Evolutionary conservation across 2,888 invertebrate species (phyloP), one percentile per base, ranked within the genome.

Genomic region (Rhagonycha lutea): DNA sequence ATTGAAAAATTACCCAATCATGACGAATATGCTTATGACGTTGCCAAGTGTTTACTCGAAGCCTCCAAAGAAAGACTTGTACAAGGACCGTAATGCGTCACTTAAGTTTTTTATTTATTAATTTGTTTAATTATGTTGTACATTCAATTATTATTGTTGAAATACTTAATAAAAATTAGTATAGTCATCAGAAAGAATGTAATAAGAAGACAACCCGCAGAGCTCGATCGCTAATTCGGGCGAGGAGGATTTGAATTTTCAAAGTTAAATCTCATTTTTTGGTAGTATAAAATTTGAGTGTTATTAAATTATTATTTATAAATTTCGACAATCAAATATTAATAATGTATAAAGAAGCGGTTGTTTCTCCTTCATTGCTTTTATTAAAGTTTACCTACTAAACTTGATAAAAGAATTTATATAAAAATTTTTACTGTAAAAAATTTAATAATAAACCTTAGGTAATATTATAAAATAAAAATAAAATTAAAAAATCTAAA

Each of bases 11-110:
- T 26, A 47, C 47, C 70, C 68, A 62, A 68, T 11, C 71, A 70
- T 47, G 74, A 75, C 62, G 74, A 75, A 32, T 71, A 71, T 26
- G 74, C 71, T 14, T 75, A 69, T 47, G 29, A 68, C 7, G 62
- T 71, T 14, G 71, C 70, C n/a, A 75, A 75, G 63, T 75, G 74
- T 62, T 32, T 75, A 24, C 29, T 75, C 12, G 71, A 75, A 61
- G 24, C 68, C 24, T 71, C 68, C n/a, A 70, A 75, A 14, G 70
- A 60, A 14, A 74, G 61, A 61, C 18, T 63, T 3, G 12, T 18
- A 8, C 71, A 75, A 60, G 47, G 62, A 61, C 71, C 62, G 3
- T 14, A 28, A 26, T 7, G 32, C 5, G 4, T 47, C 47, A n/a
- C n/a, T 7, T 47, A 7, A 47, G 7, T 47, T 47, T 47, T 7